These are phyloP conservation scores for Meloidogyne hapla DNA, from an alignment of 1,140 invertebrate species.

Conservation along the genomic window DNA sequence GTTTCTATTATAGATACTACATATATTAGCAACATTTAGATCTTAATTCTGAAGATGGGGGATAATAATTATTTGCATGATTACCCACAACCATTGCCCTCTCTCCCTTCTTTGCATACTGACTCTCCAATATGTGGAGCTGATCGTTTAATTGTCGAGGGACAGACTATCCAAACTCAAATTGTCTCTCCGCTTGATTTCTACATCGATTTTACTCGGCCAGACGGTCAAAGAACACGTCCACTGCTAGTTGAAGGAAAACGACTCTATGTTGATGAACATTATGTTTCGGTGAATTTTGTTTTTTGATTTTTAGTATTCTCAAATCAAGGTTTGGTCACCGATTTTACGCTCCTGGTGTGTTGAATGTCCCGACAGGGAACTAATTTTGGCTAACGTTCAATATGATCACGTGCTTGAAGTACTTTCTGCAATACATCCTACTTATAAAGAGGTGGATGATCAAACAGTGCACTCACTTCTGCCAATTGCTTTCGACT, in stretches of 20 bases:
- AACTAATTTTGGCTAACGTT: constrained; percentile 62
- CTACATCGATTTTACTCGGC: constrained; percentile 59
- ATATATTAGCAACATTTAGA: no score
- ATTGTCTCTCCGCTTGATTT: constrained; percentile 47
- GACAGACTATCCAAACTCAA: neutral
- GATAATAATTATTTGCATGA: neutral
- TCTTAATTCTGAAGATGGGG: neutral
- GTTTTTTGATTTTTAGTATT: neutral
- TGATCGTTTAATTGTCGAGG: neutral
- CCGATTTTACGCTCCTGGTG: constrained; percentile 57
- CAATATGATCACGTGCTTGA: constrained; percentile 63
- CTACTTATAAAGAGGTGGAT: constrained; percentile 63
- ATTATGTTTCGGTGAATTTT: constrained; percentile 58
- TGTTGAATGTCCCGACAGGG: constrained; percentile 61
- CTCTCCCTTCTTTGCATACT: neutral
- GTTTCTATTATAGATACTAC: no score
- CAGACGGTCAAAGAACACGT: constrained; percentile 58
- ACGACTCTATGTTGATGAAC: constrained; percentile 62
- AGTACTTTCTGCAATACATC: constrained; percentile 59
- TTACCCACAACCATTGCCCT: neutral
- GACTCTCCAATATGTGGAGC: neutral
- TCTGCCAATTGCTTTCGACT: constrained; percentile 62
- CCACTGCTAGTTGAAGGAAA: constrained; percentile 62
- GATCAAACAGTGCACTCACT: constrained; percentile 63
- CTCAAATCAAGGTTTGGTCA: constrained; percentile 12